Evolutionary conservation across 2,888 invertebrate species (phyloP).

Genomic region (Drosophila melanosoma): DNA sequence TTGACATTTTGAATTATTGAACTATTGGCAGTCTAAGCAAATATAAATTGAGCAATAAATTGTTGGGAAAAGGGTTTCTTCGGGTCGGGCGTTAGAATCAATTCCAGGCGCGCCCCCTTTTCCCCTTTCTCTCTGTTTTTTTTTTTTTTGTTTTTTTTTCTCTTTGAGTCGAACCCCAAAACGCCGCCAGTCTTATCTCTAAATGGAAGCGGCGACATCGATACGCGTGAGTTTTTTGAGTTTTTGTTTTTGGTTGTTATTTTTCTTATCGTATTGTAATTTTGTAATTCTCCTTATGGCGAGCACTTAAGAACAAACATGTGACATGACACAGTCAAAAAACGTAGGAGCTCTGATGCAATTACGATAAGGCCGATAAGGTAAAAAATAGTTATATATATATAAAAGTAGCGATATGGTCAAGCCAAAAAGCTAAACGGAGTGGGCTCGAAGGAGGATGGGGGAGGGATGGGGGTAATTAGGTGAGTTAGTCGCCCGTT

Average conservation of each 20-base stretch:
- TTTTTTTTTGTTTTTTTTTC: not conserved
- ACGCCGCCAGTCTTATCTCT: not conserved
- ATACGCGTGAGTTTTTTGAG: constrained; percentile 68
- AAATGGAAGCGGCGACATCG: constrained; percentile 46
- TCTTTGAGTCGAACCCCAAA: not conserved
- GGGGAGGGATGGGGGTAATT: constrained; percentile 48
- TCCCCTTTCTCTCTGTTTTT: not conserved
- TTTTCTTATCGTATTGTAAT: constrained; percentile 1
- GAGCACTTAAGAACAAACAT: constrained; percentile 44
- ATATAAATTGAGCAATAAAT: constrained; percentile 78
- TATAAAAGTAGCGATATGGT: constrained; percentile 40
- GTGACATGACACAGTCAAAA: constrained; percentile 74
- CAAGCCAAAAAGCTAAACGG: constrained; percentile 27
- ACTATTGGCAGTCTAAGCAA: constrained; percentile 79
- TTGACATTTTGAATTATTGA: constrained; percentile 70
- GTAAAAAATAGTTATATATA: constrained; percentile 9
- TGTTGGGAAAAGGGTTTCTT: constrained; percentile 21
- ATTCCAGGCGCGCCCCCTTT: constrained; percentile 23
- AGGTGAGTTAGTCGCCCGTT: constrained; percentile 71
- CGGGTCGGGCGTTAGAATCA: constrained; percentile 37
- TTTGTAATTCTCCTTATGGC: constrained; percentile 14
- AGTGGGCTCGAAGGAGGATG: not conserved
- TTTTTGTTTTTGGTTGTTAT: constrained; percentile 42
- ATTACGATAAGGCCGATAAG: constrained; percentile 56
- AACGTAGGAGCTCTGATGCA: constrained; percentile 30